Conservation (phyloP, 2,113 vertebrate species). For the Nothobranchius kuhntae region DNA sequence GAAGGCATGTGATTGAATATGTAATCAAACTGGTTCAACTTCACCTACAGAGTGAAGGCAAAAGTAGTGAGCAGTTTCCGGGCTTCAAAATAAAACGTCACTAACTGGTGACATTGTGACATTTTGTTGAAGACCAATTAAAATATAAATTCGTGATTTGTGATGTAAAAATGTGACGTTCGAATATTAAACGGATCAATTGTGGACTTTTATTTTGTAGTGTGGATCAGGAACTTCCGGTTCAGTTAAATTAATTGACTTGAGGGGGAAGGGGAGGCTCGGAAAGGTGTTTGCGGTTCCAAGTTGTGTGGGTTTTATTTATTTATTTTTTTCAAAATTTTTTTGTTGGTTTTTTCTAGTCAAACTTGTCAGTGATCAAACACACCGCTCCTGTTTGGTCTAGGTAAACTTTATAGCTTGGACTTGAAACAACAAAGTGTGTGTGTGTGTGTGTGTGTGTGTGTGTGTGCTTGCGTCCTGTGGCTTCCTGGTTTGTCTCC, state of each 20-base stretch:
- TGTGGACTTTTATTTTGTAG: not conserved
- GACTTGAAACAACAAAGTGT: conserved; percentile 11
- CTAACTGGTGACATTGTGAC: no score
- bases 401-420: conserved; percentile 26
- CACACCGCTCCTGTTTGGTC: conserved; percentile 54
- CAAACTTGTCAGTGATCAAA: conserved; percentile 68
- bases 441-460: conserved; percentile 3
- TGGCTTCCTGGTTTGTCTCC: conserved; percentile 39
- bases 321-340: no score
- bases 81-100: conserved; percentile 36
- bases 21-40: conserved; percentile 34
- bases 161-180: no score
- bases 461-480: not conserved
- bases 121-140: no score
- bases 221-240: not conserved
- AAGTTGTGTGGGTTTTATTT: conserved; percentile 9
- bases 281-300: conserved; percentile 27
- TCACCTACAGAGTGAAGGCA: conserved; percentile 5
- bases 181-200: not conserved
- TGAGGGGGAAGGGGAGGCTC: conserved; percentile 21
- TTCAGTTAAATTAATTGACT: not conserved
- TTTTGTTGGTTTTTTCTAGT: conserved; percentile 42
- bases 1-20: conserved; percentile 36
- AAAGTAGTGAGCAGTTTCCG: not conserved
- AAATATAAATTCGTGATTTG: no score